A percentile compares a stretch with the other conserved stretches of the same genome.
These are phyloP conservation scores for Corbicula japonica DNA, from an alignment of 2,888 invertebrate genomes.

Conservation along the genomic window DNA sequence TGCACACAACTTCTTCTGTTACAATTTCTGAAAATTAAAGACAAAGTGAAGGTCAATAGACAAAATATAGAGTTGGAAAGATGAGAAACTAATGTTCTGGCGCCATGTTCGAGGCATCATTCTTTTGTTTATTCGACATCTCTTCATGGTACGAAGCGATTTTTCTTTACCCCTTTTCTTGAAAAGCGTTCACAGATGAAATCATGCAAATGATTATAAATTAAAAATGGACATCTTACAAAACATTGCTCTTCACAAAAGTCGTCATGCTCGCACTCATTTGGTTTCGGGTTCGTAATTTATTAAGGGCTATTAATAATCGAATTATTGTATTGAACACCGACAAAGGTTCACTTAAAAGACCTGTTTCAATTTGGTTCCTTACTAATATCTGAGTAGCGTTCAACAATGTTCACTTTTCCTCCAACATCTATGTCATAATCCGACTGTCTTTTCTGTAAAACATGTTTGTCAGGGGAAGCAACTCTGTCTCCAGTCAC, in stretches of 20 bases:
- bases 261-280: not conserved
- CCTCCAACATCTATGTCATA: conserved; percentile 63
- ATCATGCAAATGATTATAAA: not conserved
- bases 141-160: no score
- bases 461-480: not conserved
- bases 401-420: conserved; percentile 64
- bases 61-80: no score
- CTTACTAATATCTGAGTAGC: conserved; percentile 66
- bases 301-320: not conserved
- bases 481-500: not conserved
- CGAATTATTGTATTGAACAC: not conserved
- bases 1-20: conserved; percentile 49
- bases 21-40: conserved; percentile 54
- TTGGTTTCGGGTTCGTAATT: not conserved
- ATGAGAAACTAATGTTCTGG: no score
- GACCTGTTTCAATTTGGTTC: not conserved
- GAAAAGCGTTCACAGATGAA: not conserved
- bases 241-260: not conserved
- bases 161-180: not conserved
- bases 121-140: no score
- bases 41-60: no score
- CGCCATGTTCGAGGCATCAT: no score
- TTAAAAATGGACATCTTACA: not conserved
- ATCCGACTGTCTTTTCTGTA: conserved; percentile 38
- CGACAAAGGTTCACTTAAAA: no score